Base-by-base conservation (phyloP, 2,888 invertebrate genomes). In the Philhelius pedissequus region DNA sequence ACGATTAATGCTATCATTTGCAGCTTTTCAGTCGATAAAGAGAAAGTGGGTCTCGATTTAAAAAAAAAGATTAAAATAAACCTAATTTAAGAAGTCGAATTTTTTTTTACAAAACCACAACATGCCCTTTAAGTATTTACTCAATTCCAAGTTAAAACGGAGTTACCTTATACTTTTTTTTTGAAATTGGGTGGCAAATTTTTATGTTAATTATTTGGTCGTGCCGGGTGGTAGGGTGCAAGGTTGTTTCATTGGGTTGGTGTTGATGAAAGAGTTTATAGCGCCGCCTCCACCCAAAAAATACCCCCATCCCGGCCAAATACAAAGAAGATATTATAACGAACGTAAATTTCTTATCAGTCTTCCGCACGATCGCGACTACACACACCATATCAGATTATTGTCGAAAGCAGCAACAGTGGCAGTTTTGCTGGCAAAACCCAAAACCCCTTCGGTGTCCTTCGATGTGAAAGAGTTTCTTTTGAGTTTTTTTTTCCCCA, bases 361-460 rank as follows among this genome's bases (percentile, higher is more conserved):
- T 79, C 75, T 84, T 84, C 83, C 83, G 79, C 83, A 79, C 83
- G 79, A 84, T 84, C 83, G 83, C 79, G 69, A 71, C 70, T 68
- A 69, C 18, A 60, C 18, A 68, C 68, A 66, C 15, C 25, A 25
- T 25, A 25, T 1, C 27, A 13, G 18, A 62, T 66, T 66, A 25
- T 30, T 52, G 70, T 58, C n/a, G 22, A 25, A 35, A 66, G 43
- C 70, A 76, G 60, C 73, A 73, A 74, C 73, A 68, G 81, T 38
- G 30, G 35, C 35, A 60, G 32, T 60, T 58, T 48, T 50, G 50
- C 38, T 15, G 52, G 27, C 25, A 68, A 22, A 38, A 58, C 7
- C 7, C n/a, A 7, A 9, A 25, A 27, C 52, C 52, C 52, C 50
- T 52, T 22, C 4, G 35, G 40, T 62, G 43, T 62, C 62, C 62